Evolutionary conservation across 2,888 invertebrate genomes (phyloP).

Genomic region (Oscheius sp.): DNA sequence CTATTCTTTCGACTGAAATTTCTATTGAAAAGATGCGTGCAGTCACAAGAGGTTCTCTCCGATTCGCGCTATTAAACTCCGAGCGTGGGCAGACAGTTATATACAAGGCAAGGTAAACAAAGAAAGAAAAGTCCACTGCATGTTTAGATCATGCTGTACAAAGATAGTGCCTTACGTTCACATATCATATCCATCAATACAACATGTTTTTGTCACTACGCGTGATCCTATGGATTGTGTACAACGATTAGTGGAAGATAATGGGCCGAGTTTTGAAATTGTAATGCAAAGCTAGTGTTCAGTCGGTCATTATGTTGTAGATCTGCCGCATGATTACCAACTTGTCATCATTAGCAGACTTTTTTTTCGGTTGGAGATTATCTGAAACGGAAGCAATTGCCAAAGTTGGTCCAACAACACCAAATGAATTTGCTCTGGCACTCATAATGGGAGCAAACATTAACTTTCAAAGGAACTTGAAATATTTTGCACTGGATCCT

Average conservation of each 20-base stretch:
- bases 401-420: slow-evolving; percentile 33
- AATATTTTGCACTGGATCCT: slow-evolving; percentile 37
- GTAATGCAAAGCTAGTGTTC: background rate
- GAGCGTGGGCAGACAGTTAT: slow-evolving; percentile 40
- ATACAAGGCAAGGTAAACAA: slow-evolving; percentile 32
- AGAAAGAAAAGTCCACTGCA: background rate
- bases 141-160: slow-evolving; percentile 33
- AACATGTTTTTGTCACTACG: slow-evolving; percentile 41
- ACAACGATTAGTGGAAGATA: slow-evolving; percentile 32
- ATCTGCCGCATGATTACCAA: slow-evolving; percentile 24
- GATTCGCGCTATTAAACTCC: slow-evolving; percentile 39
- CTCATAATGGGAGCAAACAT: slow-evolving; percentile 39
- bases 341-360: slow-evolving; percentile 9
- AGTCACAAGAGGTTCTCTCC: slow-evolving; percentile 30
- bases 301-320: slow-evolving; percentile 6
- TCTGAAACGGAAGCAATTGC: slow-evolving; percentile 38
- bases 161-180: slow-evolving; percentile 45
- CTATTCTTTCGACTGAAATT: slow-evolving; percentile 28
- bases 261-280: slow-evolving; percentile 32
- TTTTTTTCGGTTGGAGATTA: slow-evolving; percentile 35
- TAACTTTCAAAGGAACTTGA: slow-evolving; percentile 33
- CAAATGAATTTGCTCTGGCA: slow-evolving; percentile 41
- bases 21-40: slow-evolving; percentile 42
- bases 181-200: slow-evolving; percentile 35
- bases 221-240: slow-evolving; percentile 33